Evolutionary conservation across 2,888 invertebrate species (phyloP), one percentile per base, ranked within the genome.

Genomic region (Corbicula japonica): DNA sequence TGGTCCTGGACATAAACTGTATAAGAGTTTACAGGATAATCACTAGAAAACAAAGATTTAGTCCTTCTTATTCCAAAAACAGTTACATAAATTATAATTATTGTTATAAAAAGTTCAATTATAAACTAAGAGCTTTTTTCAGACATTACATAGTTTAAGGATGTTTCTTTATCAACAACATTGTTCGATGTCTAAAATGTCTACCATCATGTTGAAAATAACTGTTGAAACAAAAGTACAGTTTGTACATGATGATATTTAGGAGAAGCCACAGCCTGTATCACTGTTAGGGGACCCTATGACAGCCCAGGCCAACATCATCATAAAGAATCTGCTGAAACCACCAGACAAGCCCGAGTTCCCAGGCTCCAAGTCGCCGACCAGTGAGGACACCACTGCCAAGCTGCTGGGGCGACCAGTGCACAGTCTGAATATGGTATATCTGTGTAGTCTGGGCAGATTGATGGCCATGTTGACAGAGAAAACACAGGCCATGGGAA

Each of bases 301-400:
- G 79, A 89, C 90, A n/a, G 89, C 90, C 1, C 91, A 91, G 73
- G 90, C 92, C 41, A 91, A 89, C 71, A 87, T 90, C 23, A 93
- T 94, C 34, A 90, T 94, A 30, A 93, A 94, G 85, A 94, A 94
- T 86, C 90, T 95, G 21, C 82, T 87, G 62, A 75, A 89, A 63
- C 79, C 80, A 1, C 52, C 70, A 3, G 72, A 75, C 1, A 61
- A 35, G 21, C 46, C 48, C 10, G 62, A 61, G n/a, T 60, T 61
- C 10, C 61, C 56, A 10, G n/a, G n/a, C n/a, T 8, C 62, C 5
- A 28, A 41, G 15, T 52, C 48, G 1, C 23, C 70, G 8, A 26
- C 46, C 12, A 41, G 50, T n/a, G 75, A 74, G 28, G 62, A 48
- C 30, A 46, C 61, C 28, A 44, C 46, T 10, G 69, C 80, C 0